Conservation (phyloP, 2,113 vertebrate genomes). For the Litocranius walleri region DNA sequence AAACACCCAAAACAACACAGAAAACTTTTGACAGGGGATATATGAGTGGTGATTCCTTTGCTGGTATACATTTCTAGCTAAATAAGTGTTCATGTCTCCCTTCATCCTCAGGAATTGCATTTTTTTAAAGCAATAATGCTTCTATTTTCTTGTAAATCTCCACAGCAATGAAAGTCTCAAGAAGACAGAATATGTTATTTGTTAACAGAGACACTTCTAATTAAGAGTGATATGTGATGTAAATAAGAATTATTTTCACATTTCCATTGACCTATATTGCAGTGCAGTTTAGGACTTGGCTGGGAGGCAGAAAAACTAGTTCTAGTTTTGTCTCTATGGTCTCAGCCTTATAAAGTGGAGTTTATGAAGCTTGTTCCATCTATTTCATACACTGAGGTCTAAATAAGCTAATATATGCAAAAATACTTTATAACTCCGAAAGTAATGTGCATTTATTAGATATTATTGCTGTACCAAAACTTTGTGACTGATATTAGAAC, state of each 20-base stretch:
- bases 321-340: background rate
- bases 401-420: background rate
- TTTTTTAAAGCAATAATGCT: background rate
- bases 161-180: background rate
- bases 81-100: conserved; percentile 11
- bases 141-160: conserved; percentile 16
- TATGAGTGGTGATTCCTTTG: background rate
- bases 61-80: background rate
- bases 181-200: background rate
- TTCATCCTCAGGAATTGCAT: background rate
- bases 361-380: background rate
- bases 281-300: background rate
- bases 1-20: background rate
- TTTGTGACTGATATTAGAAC: background rate
- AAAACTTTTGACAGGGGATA: background rate
- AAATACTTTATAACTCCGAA: background rate
- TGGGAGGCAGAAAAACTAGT: background rate
- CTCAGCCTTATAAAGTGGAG: background rate
- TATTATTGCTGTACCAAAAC: background rate
- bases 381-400: background rate
- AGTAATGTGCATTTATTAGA: background rate
- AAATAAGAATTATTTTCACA: background rate
- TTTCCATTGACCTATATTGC: background rate
- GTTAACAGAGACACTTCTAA: background rate
- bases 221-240: background rate